Base-by-base conservation (phyloP, 2,113 vertebrate species). In the Barbus barbus region DNA sequence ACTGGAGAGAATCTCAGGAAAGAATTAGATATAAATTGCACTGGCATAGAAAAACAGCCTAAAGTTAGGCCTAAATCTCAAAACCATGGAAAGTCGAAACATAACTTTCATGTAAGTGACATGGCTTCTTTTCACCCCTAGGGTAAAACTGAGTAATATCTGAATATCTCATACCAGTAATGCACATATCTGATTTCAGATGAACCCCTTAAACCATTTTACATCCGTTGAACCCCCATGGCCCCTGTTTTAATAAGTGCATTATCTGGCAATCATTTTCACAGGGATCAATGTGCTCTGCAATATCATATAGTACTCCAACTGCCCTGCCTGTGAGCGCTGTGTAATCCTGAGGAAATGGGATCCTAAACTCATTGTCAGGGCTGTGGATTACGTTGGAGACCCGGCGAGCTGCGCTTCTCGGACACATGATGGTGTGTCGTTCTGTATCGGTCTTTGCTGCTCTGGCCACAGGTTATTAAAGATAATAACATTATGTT, bases 271-370 rank as follows among this genome's bases (percentile, higher is more conserved):
- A 53, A 71, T 71, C 12, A 56, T 71, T 81, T 81, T 81, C 20
- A 53, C 12, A 71, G 24, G 46, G 63, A 38, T 71, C 26, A 71
- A 1, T 0, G 12, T 18, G 46, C 14, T 22, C 13, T 38, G 46
- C 71, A 36, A 81, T 71, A 36, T 79, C 77, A 63, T 38, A 51
- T 33, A 28, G 78, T 81, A 28, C 74, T 78, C 22, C 4, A 28
- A 28, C 33, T 63, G 58, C 22, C 18, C 80, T 56, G 79, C 14
- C 65, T 33, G 20, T 14, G 12, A 71, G 46, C 4, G 6, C 28
- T 14, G 26, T 71, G 28, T 84, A 84, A 84, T 84, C 74, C 61
- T 22, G 3, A 67, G 20, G 14, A 31, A 63, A 85, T 51, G 58
- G 44, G 60, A 71, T 46, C n/a, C 26, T 18, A 72, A 51, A 9